These are phyloP conservation scores for Calidris pygmaea DNA, from an alignment of 2,113 vertebrate species.

Conservation along the genomic window DNA sequence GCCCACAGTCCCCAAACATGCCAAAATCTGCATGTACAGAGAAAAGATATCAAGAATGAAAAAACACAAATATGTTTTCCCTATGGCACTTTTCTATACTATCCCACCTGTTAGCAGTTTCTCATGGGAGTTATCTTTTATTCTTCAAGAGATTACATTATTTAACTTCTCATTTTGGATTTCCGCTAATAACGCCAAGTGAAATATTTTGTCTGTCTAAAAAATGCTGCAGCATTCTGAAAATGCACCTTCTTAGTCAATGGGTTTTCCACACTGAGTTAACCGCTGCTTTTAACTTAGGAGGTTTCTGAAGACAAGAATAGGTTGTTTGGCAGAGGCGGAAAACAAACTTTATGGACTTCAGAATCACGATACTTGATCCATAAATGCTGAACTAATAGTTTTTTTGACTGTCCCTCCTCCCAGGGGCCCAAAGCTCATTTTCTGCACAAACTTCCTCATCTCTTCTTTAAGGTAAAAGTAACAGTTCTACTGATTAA, in stretches of 20 bases:
- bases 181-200: not conserved
- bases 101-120: not conserved
- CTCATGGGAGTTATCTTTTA: not conserved
- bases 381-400: not conserved
- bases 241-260: not conserved
- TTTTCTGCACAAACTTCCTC: not conserved
- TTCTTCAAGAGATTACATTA: not conserved
- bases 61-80: not conserved
- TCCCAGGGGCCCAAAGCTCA: not conserved
- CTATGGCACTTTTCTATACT: not conserved
- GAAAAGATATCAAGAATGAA: not conserved
- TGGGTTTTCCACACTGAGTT: not conserved
- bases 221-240: not conserved
- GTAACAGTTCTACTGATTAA: not conserved
- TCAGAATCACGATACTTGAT: not conserved
- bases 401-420: not conserved
- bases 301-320: not conserved
- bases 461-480: not conserved
- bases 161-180: not conserved
- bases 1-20: not conserved
- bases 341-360: not conserved
- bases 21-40: not conserved
- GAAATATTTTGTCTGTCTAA: not conserved
- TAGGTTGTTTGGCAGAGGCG: not conserved
- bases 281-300: not conserved